Evolutionary conservation across 2,797 vertebrate genomes (phyloP), one percentile per base, ranked within the genome.

Genomic region (Rhinatrema bivittatum): DNA sequence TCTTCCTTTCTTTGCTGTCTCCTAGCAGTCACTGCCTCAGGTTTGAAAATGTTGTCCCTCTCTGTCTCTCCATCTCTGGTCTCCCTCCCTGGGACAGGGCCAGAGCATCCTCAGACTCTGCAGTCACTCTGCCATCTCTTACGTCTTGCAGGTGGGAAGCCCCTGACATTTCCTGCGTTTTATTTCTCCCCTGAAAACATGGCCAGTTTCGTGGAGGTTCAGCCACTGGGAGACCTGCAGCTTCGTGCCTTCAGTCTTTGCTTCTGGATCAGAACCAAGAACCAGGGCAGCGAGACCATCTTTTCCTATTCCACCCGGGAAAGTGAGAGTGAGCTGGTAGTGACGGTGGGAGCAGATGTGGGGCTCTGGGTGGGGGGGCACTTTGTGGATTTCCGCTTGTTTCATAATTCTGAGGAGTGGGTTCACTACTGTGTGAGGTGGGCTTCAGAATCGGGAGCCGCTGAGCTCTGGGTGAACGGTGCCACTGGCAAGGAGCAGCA

Each of bases 401-500:
- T 61, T 28, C 54, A 60, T 7, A 43, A 19, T 16, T 59, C 79
- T 0, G 42, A 50, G 1, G 64, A 62, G 2, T 91, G 88, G 88
- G 63, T 67, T 25, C 88, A 89, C 66, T 87, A 81, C 62, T 91
- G 87, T 25, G 1, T 87, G 23, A 75, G 72, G 1, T 94, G 88
- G 90, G 66, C 78, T 0, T 82, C 87, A 17, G 62, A 74, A 43
- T 70, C 48, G 0, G 86, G 87, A 0, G 70, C 53, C 0, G 53
- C 42, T 0, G 77, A 55, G 9, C 46, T 89, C n/a, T 89, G 81
- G 82, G 74, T 89, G 16, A 87, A 87, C 0, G 86, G 88, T 2
- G 60, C 72, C 62, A 70, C 72, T 7, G 81, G 82, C 4, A 60
- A 50, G 23, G 74, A 64, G 18, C 56, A 60, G 29, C 71, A 75